Base-by-base conservation (phyloP, 2,797 vertebrate species). In the Chaenodraco wilsoni region DNA sequence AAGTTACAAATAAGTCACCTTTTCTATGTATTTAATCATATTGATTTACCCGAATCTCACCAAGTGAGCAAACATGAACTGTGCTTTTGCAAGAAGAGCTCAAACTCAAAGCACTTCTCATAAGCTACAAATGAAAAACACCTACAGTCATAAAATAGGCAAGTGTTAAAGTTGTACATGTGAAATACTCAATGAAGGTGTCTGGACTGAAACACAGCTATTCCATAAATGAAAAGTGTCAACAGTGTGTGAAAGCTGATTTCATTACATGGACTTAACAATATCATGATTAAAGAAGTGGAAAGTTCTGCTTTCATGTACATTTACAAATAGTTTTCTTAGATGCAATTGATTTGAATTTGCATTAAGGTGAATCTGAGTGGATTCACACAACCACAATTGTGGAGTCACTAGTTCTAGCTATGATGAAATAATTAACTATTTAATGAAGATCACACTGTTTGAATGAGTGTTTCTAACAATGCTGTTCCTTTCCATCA, bases 401-500 rank as follows among this genome's bases (percentile, higher is more conserved):
- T 16, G 15, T 67, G 15, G 2, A 64, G 12, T 19, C 15, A 48
- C 5, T 37, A 23, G 23, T 23, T 5, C 6, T 17, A n/a, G 43
- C 21, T 17, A 59, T 27, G 16, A 19, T 2, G 43, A 15, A 27
- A 48, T 11, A 45, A 21, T 0, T 52, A 2, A 46, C 17, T 49
- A 3, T 45, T 49, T n/a, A 54, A 46, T 12, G 9, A 9, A 37
- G 6, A 37, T 37, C 33, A 12, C 2, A 40, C 2, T 15, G n/a
- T 27, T 8, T 9, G 37, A 5, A 12, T 21, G 0, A 17, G 15
- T 27, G 16, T 5, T 44, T 52, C 3, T 77, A 19, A 84, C 48
- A 12, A 5, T 14, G 8, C 1, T 66, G 5, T 67, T 67, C 0
- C 2, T 70, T 61, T 61, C n/a, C n/a, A 4, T 19, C 52, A 88